Percentiles rank a stretch among this genome's conserved stretches.
Conservation (phyloP, 2,888 invertebrate genomes). For the Pandemis corylana region DNA sequence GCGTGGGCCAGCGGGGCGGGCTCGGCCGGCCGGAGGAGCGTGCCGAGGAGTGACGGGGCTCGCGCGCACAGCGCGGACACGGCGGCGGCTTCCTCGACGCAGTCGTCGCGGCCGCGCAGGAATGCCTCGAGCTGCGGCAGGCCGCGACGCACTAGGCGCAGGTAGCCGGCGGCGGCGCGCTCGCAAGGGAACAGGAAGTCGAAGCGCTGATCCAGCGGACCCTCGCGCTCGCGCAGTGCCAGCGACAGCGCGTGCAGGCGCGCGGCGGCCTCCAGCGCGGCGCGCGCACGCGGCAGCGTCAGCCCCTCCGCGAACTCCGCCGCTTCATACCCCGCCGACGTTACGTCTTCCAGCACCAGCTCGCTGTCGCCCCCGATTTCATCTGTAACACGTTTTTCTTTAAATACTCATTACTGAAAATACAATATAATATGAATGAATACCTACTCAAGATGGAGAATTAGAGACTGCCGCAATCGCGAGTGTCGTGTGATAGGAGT, state of each 20-base stretch:
- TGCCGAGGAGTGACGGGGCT: slow-evolving; percentile 89
- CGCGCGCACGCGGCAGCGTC: slow-evolving; percentile 86
- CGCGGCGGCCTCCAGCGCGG: slow-evolving; percentile 89
- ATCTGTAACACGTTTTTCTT: slow-evolving; percentile 58
- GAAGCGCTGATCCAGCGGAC: slow-evolving; percentile 77
- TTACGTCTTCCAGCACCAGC: slow-evolving; percentile 91
- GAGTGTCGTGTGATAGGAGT: too few species aligned
- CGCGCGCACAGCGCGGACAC: slow-evolving; percentile 87
- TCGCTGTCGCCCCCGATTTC: slow-evolving; percentile 83
- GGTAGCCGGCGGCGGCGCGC: slow-evolving; percentile 91
- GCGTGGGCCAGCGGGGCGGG: slow-evolving; percentile 92
- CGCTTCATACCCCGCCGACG: slow-evolving; percentile 86
- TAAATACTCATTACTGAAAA: background rate
- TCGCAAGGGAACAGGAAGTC: slow-evolving; percentile 91
- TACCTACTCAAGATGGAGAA: too few species aligned
- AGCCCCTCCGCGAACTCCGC: slow-evolving; percentile 89
- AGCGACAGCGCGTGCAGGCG: slow-evolving; percentile 90
- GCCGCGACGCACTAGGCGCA: slow-evolving; percentile 91
- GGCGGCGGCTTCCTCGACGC: slow-evolving; percentile 85
- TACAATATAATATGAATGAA: too few species aligned
- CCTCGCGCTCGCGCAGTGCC: slow-evolving; percentile 77
- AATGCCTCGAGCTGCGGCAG: slow-evolving; percentile 91
- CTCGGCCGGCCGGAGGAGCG: slow-evolving; percentile 88
- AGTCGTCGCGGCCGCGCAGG: slow-evolving; percentile 87
- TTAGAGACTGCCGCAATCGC: too few species aligned